Base-by-base conservation (phyloP, 2,888 invertebrate genomes). In the Chymomyza amoena region DNA sequence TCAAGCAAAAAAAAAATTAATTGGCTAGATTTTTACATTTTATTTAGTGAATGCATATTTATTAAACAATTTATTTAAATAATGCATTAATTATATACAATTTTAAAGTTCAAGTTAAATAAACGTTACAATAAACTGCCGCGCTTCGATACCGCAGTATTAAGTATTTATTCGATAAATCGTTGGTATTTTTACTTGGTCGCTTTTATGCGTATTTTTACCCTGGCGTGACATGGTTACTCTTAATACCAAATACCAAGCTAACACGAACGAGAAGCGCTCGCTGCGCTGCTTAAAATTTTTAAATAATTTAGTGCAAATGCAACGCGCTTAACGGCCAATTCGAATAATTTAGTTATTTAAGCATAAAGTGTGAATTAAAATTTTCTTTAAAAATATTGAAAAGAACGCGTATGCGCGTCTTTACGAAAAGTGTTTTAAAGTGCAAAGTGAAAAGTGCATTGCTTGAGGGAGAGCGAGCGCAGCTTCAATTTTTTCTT, bases 251-350 rank as follows among this genome's bases (percentile, higher is more conserved):
- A 45, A 45, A 45, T 45, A 45, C 39, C 39, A 45, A 45, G 13
- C 39, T 45, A 45, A 45, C 39, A 45, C 39, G 39, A 45, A 45
- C 39, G 39, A 45, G 39, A 45, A 45, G 39, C 39, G 39, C 39
- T 45, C 39, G 39, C 39, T 45, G 39, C 39, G 39, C 39, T 45
- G 39, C 39, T 13, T 54, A 54, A 54, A 72, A 64, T 70, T 84
- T 82, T 87, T 68, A 84, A 87, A 57, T 20, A 57, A 25, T 57
- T 70, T 63, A 77, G 60, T 72, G 36, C 63, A 72, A 69, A 79
- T 69, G 77, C 72, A 84, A 70, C 78, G 78, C 73, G 66, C 59
- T 76, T 70, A 75, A 78, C 77, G 84, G 79, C 63, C 65, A 76
- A 76, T 67, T 59, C 50, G 50, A 66, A 69, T 61, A 57, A 54